These are phyloP conservation scores for Perithous albicinctus DNA, from an alignment of 2,888 invertebrate species.

Conservation along the genomic window DNA sequence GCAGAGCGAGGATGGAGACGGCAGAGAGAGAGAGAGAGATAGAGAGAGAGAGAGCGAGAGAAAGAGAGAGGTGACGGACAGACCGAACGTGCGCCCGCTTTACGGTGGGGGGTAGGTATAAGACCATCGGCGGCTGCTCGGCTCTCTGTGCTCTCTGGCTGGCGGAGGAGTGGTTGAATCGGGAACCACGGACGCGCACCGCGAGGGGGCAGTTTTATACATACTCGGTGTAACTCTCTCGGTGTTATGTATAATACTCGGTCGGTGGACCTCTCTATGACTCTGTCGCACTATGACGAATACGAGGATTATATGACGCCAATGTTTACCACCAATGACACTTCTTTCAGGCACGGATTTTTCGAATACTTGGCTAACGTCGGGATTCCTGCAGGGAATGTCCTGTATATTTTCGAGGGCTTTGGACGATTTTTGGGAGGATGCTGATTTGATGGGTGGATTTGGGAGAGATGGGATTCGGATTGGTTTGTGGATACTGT, in stretches of 20 bases:
- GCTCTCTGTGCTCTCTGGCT: no score
- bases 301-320: no score
- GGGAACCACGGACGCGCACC: conserved; percentile 76
- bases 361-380: no score
- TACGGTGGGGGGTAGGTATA: conserved; percentile 73
- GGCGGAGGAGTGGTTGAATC: conserved; percentile 78
- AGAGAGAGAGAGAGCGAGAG: conserved; percentile 49
- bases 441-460: no score
- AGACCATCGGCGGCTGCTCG: conserved; percentile 71
- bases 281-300: background rate
- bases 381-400: no score
- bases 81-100: conserved; percentile 56
- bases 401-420: no score
- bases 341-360: conserved; percentile 2
- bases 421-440: no score
- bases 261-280: no score
- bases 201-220: conserved; percentile 79
- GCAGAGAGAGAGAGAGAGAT: conserved; percentile 49
- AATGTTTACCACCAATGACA: no score
- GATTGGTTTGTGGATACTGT: no score
- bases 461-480: no score
- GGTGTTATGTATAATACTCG: no score
- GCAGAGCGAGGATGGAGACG: conserved; percentile 66
- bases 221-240: conserved; percentile 50
- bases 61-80: conserved; percentile 56